These are phyloP conservation scores for Glossophaga mutica DNA, from an alignment of 2,797 vertebrate genomes.

Conservation along the genomic window DNA sequence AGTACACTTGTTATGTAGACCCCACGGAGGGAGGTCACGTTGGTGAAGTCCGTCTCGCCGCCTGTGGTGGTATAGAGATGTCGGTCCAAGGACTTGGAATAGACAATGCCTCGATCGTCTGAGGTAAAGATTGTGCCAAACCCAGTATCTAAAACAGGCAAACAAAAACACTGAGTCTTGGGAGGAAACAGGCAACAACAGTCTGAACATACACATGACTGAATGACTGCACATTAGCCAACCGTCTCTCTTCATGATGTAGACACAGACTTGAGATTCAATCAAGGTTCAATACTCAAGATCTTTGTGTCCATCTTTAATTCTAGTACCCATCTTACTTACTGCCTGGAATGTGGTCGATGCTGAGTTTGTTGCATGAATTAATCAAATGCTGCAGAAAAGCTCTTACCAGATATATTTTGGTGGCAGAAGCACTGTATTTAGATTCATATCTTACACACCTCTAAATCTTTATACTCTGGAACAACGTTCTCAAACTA, in stretches of 20 bases:
- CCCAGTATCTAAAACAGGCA: conserved; percentile 85
- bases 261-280: not conserved
- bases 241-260: not conserved
- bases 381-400: not conserved
- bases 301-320: not conserved
- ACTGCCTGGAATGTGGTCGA: not conserved
- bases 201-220: not conserved
- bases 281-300: not conserved
- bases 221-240: not conserved
- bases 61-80: conserved; percentile 93
- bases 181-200: not conserved
- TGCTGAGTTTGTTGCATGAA: not conserved
- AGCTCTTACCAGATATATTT: conserved; percentile 9
- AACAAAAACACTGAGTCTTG: not conserved
- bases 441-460: not conserved
- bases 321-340: not conserved
- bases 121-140: conserved; percentile 95
- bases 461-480: conserved; percentile 4
- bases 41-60: conserved; percentile 95
- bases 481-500: conserved; percentile 38
- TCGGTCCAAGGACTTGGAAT: conserved; percentile 93
- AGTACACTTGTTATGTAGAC: conserved; percentile 93
- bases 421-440: not conserved
- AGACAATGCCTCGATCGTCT: conserved; percentile 92
- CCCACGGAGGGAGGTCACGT: conserved; percentile 93